Evolutionary conservation across 2,113 vertebrate species (phyloP).

Genomic region (Enhydra lutris): DNA sequence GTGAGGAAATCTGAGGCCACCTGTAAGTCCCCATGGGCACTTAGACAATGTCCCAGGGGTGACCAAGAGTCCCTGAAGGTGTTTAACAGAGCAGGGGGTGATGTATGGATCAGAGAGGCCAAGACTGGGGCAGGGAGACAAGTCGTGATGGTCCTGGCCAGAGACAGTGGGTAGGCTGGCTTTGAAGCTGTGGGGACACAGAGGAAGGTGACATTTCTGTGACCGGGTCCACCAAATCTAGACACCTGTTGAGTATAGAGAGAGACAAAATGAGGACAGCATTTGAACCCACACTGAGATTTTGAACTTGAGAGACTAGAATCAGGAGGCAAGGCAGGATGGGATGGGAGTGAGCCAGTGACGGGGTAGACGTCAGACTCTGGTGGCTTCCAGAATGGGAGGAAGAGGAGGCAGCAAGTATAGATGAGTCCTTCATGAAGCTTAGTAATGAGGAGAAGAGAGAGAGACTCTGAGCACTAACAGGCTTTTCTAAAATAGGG

Average conservation of each 20-base stretch:
- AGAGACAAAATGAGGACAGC: not conserved
- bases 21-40: not conserved
- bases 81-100: not conserved
- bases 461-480: not conserved
- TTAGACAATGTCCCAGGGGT: not conserved
- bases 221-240: not conserved
- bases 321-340: not conserved
- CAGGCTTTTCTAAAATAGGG: not conserved
- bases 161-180: not conserved
- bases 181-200: not conserved
- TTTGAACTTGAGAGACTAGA: not conserved
- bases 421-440: not conserved
- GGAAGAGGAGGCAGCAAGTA: not conserved
- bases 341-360: fast-evolving
- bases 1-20: not conserved
- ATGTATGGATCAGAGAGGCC: not conserved
- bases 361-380: fast-evolving
- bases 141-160: not conserved
- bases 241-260: not conserved
- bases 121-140: not conserved
- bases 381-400: fast-evolving
- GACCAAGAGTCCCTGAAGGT: no score
- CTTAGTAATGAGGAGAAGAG: not conserved
- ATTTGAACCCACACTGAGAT: not conserved
- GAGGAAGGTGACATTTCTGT: not conserved